A percentile compares a stretch with the other conserved stretches of the same genome.
Evolutionary conservation across 2,888 invertebrate species (phyloP).

Genomic region (Phortica okadai): DNA sequence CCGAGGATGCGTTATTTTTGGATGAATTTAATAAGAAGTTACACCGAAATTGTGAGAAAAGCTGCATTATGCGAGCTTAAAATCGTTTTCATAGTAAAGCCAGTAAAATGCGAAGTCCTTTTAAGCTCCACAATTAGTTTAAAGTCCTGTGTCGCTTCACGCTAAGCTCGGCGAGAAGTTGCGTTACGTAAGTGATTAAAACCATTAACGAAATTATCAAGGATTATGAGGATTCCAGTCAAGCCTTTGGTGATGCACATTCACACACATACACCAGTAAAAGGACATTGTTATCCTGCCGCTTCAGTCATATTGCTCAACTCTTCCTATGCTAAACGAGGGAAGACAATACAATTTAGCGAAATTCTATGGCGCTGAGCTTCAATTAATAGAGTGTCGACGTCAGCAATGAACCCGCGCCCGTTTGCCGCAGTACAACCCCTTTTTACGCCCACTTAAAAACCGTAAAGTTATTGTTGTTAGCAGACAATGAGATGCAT

Average conservation of each 20-base stretch:
- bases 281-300: conserved; percentile 49
- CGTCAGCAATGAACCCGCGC: conserved; percentile 40
- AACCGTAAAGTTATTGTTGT: conserved; percentile 45
- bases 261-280: neutral
- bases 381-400: conserved; percentile 74
- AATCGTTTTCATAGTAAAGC: neutral
- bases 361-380: conserved; percentile 67
- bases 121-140: conserved; percentile 22
- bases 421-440: conserved; percentile 43
- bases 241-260: conserved; percentile 54
- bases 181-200: conserved; percentile 72
- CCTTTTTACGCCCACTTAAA: conserved; percentile 40
- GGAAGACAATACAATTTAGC: conserved; percentile 74
- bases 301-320: conserved; percentile 53
- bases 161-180: neutral
- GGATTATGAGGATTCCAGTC: conserved; percentile 74
- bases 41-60: neutral
- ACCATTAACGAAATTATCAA: conserved; percentile 76
- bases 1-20: conserved; percentile 2
- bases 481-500: conserved; percentile 49
- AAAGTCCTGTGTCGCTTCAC: neutral
- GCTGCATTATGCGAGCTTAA: neutral
- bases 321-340: conserved; percentile 35
- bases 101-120: conserved; percentile 45
- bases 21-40: conserved; percentile 21